phyloP scores from a whole-genome alignment of 2,888 invertebrate genomes.

The Thera obeliscata region DNA sequence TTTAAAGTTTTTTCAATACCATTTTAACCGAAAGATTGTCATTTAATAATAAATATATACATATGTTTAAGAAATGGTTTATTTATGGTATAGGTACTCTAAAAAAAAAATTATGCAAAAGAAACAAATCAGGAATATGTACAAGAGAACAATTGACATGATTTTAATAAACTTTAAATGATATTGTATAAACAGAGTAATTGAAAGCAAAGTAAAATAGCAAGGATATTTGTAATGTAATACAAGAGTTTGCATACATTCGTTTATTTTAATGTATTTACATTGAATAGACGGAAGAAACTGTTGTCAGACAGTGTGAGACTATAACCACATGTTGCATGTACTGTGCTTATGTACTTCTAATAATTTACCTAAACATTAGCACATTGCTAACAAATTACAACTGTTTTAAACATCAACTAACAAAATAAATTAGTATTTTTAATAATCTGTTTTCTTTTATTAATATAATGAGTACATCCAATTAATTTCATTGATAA shows the following conservation, averaged over 20 bases:
- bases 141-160: neutral
- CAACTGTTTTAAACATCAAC: neutral
- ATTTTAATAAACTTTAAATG: constrained; percentile 1
- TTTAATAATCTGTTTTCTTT: neutral
- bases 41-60: too few species aligned
- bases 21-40: too few species aligned
- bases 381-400: neutral
- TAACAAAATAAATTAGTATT: neutral
- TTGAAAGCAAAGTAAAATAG: constrained; percentile 33
- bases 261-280: constrained; percentile 23
- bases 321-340: constrained; percentile 2
- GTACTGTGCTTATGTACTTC: constrained; percentile 21
- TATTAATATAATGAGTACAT: neutral
- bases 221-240: constrained; percentile 20
- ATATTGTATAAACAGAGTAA: constrained; percentile 1
- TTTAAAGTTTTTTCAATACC: too few species aligned
- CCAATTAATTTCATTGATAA: constrained; percentile 2
- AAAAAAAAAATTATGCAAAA: too few species aligned
- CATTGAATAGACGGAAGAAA: constrained; percentile 22
- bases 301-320: constrained; percentile 11
- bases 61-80: too few species aligned
- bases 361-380: neutral
- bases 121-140: neutral
- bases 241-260: constrained; percentile 21
- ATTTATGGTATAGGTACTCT: too few species aligned